Conservation (phyloP, 2,888 invertebrate species). For the Actias luna region DNA sequence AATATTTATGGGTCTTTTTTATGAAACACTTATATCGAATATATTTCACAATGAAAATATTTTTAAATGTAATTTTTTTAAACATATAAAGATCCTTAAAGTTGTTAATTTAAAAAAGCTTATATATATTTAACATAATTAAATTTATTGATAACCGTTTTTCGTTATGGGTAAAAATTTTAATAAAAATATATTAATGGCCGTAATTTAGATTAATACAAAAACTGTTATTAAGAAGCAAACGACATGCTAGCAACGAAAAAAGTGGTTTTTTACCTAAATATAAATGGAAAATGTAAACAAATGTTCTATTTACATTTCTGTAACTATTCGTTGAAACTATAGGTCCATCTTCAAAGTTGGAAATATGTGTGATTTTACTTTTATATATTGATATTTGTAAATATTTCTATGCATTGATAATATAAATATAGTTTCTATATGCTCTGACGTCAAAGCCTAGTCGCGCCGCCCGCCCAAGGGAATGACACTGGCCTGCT, state of each 20-base stretch:
- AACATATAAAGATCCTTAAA: no score
- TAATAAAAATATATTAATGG: neutral
- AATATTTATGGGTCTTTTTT: no score
- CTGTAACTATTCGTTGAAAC: neutral
- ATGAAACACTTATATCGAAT: no score
- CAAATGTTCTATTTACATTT: neutral
- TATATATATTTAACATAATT: no score
- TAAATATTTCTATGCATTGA: no score
- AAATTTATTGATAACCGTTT: neutral
- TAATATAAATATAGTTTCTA: no score
- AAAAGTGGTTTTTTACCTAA: neutral
- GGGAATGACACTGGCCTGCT: constrained; percentile 12
- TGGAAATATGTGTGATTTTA: no score
- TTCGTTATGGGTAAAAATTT: neutral
- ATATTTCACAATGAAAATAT: no score
- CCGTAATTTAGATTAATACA: neutral
- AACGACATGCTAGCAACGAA: neutral
- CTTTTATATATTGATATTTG: neutral
- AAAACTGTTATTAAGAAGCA: neutral
- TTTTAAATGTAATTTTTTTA: no score
- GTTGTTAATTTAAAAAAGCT: no score
- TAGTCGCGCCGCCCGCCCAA: constrained; percentile 11
- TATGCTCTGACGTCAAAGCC: constrained; percentile 16
- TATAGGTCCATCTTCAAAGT: no score
- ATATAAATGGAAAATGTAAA: neutral